A percentile compares a stretch with the other conserved stretches of the same genome.
Evolutionary conservation across 2,797 vertebrate genomes (phyloP).

Genomic region (Sylvia borin): DNA sequence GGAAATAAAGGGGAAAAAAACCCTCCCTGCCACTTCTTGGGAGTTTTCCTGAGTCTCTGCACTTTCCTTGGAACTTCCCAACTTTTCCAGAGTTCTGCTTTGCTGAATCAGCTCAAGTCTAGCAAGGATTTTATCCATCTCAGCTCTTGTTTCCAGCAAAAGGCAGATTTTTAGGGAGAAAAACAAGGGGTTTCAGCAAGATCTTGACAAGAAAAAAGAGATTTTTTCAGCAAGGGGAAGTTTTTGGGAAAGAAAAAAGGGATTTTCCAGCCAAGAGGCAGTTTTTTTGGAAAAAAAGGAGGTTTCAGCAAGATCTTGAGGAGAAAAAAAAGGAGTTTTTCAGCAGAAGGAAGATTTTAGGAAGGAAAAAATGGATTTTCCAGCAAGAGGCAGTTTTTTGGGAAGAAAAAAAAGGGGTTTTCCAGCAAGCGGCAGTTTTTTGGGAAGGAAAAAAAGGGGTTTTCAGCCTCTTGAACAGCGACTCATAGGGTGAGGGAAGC

Average conservation of each 20-base stretch:
- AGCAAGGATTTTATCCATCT: background rate
- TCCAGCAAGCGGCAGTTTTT: no score
- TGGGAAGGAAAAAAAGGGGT: no score
- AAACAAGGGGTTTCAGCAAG: background rate
- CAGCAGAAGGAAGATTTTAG: background rate
- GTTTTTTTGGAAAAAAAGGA: no score
- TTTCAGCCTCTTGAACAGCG: background rate
- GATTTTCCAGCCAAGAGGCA: background rate
- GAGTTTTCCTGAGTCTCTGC: background rate
- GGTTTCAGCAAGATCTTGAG: background rate
- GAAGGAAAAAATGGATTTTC: background rate
- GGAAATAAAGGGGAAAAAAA: background rate
- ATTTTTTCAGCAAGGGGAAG: background rate
- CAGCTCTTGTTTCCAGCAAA: background rate
- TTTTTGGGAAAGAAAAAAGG: background rate
- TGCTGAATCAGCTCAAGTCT: background rate
- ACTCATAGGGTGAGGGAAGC: accelerated
- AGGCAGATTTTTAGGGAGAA: background rate
- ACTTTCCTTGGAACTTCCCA: background rate
- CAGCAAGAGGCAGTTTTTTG: background rate
- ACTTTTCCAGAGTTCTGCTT: background rate
- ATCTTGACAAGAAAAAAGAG: background rate
- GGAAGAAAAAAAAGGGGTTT: no score
- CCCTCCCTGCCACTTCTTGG: background rate
- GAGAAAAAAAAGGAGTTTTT: no score